These are phyloP conservation scores for Temnothorax longispinosus DNA, from an alignment of 1,140 invertebrate species.

Conservation along the genomic window DNA sequence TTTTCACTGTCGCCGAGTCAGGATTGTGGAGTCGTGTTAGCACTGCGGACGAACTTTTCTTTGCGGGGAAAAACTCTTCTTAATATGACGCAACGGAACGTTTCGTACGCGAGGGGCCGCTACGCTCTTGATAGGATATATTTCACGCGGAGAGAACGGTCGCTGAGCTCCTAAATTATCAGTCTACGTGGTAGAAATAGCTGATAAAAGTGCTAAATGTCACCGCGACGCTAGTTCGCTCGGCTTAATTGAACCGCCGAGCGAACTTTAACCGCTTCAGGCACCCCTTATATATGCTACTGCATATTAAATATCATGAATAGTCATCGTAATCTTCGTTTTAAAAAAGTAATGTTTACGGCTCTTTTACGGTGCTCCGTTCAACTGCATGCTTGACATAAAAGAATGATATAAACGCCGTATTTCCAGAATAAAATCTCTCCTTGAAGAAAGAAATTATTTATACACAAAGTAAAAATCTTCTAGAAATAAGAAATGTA, in stretches of 20 bases:
- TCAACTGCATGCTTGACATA: background rate
- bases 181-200: slow-evolving; percentile 26
- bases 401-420: background rate
- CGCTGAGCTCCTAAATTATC: slow-evolving; percentile 48
- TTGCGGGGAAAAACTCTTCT: background rate
- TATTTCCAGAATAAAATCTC: background rate
- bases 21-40: slow-evolving; percentile 30
- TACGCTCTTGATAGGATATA: slow-evolving; percentile 17
- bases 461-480: background rate
- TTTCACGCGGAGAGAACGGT: slow-evolving; percentile 18
- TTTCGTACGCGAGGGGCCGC: background rate
- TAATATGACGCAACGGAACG: background rate
- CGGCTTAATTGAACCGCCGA: slow-evolving; percentile 19
- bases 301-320: background rate
- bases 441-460: background rate
- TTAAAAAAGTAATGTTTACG: background rate
- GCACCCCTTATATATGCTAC: background rate
- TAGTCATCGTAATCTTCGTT: background rate
- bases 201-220: slow-evolving; percentile 51
- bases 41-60: background rate
- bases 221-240: background rate
- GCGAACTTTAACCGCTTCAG: background rate
- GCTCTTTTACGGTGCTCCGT: background rate
- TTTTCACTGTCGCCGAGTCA: slow-evolving; percentile 16
- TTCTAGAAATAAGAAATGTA: background rate